These are phyloP conservation scores for Pangasius sanitwongsei DNA, from an alignment of 2,797 vertebrate species.

Conservation along the genomic window DNA sequence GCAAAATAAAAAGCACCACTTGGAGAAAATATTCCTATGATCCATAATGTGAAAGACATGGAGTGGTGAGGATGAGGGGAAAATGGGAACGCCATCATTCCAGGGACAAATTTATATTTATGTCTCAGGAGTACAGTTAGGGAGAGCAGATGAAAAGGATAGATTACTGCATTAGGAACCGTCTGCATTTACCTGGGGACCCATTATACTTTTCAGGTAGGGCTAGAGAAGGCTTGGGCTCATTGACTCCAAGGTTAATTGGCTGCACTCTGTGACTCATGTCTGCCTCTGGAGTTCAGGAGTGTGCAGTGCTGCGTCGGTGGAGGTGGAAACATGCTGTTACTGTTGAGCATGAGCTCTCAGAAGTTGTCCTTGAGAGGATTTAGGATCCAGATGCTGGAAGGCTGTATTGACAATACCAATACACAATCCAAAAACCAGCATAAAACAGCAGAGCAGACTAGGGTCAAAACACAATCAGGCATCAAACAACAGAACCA, in stretches of 20 bases:
- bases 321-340: conserved; percentile 28
- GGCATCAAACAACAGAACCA: conserved; percentile 21
- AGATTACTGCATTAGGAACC: neutral
- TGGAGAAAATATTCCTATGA: neutral
- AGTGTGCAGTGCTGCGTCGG: neutral
- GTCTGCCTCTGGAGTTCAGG: conserved; percentile 22
- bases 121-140: neutral
- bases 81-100: neutral
- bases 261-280: neutral
- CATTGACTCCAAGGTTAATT: conserved; percentile 21
- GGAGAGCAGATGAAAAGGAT: conserved; percentile 3
- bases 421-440: conserved; percentile 28
- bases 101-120: neutral
- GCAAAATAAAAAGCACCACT: neutral
- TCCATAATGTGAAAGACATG: neutral
- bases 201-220: neutral
- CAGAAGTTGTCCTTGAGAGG: conserved; percentile 36
- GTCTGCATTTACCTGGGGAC: neutral
- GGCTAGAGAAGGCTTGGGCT: conserved; percentile 7
- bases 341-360: conserved; percentile 22
- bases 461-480: conserved; percentile 28
- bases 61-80: neutral
- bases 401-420: conserved; percentile 35
- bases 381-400: conserved; percentile 36
- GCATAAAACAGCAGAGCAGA: conserved; percentile 23